phyloP scores from a whole-genome alignment of 1,140 invertebrate genomes.

The Cardiocondyla obscurior region DNA sequence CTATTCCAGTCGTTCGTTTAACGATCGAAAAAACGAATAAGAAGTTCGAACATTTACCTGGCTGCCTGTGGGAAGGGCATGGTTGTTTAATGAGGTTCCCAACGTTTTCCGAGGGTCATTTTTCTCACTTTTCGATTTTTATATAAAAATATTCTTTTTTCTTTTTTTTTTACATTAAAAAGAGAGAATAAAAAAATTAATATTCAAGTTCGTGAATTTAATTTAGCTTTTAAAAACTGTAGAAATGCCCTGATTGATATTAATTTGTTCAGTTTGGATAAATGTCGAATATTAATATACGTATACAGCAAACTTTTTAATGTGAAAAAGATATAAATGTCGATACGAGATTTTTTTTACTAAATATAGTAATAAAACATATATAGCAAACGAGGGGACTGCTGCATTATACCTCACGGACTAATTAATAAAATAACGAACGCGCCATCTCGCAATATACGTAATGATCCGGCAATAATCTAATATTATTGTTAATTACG shows the following conservation, averaged over 20 bases:
- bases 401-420: background rate
- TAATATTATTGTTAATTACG: constrained; percentile 28
- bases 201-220: constrained; percentile 32
- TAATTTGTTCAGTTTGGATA: background rate
- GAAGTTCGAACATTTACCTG: background rate
- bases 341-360: constrained; percentile 35
- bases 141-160: no score
- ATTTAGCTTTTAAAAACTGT: background rate
- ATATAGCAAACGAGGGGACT: background rate
- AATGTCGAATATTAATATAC: constrained; percentile 9
- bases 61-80: background rate
- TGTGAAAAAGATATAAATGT: no score
- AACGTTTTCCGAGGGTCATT: background rate
- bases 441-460: background rate
- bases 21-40: constrained; percentile 22
- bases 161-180: background rate
- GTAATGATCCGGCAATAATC: constrained; percentile 23
- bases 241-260: background rate
- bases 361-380: background rate
- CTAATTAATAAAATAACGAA: constrained; percentile 41
- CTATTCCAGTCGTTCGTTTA: constrained; percentile 6
- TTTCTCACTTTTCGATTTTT: background rate
- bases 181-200: background rate
- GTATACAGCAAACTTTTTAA: background rate
- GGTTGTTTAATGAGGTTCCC: background rate